Percentiles rank a stretch among this genome's conserved stretches.
phyloP scores from a whole-genome alignment of 2,797 vertebrate genomes.

The Acanthornis magna region DNA sequence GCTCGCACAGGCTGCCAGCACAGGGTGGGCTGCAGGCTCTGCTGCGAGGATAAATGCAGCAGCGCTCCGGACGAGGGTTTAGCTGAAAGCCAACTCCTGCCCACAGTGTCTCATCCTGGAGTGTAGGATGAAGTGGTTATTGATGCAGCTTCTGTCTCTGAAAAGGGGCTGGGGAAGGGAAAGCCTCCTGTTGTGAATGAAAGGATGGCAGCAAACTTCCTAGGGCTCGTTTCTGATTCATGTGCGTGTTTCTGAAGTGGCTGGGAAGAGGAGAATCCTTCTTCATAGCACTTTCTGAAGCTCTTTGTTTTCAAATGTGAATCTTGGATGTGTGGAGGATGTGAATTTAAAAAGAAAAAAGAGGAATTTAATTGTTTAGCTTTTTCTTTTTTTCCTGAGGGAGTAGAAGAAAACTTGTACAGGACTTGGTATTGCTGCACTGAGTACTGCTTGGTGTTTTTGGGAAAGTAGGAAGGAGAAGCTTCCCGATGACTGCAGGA shows the following conservation, averaged over 20 bases:
- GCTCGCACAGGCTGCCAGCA: background rate
- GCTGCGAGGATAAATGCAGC: background rate
- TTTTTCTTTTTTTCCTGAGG: background rate
- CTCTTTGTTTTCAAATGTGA: background rate
- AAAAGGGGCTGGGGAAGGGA: background rate
- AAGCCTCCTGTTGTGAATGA: background rate
- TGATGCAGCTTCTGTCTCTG: background rate
- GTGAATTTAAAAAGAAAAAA: background rate
- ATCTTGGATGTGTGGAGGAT: background rate
- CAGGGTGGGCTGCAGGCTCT: background rate
- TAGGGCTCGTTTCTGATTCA: background rate
- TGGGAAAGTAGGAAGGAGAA: background rate
- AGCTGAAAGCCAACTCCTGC: background rate
- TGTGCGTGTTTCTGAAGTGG: background rate
- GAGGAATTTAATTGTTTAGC: background rate
- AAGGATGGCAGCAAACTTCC: background rate
- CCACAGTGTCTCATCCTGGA: background rate
- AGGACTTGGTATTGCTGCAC: background rate
- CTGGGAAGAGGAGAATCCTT: background rate
- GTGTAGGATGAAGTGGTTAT: background rate
- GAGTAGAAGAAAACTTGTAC: background rate
- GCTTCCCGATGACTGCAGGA: background rate
- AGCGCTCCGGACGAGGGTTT: background rate
- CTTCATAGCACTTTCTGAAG: background rate
- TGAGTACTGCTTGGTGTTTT: background rate